Base-by-base conservation (phyloP, 2,797 vertebrate species). In the Chaetophractus vellerosus region DNA sequence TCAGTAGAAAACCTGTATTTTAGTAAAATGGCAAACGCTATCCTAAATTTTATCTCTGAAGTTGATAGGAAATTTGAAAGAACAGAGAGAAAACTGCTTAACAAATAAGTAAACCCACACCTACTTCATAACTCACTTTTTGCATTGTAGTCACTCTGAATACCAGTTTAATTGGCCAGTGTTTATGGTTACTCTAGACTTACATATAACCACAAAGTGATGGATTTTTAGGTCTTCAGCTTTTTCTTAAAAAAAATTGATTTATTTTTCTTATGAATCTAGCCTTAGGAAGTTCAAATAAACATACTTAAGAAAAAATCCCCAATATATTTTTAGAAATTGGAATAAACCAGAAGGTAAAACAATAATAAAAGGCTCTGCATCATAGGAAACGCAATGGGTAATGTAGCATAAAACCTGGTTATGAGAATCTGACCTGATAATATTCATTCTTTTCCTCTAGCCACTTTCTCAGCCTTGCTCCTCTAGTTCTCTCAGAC, bases 401-500 rank as follows among this genome's bases (percentile, higher is more conserved):
- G 89, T 96, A 97, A 96, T 96, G 96, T 66, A 84, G 91, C 96
- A 95, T 93, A 93, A 97, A 97, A 81, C 76, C 63, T 91, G 78
- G 86, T 81, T 96, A 90, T 86, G 69, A 91, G 93, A 88, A 81
- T 91, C 89, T 96, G 91, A 96, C 92, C 94, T 76, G 87, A 90
- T 93, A 89, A 94, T 91, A 93, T 75, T 93, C 80, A 63, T 84
- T 95, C 90, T 96, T 96, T 90, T 78, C 45, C 76, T 95, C 24
- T 66, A 91, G 92, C 66, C 88, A 72, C 93, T 82, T 91, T 96
- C 88, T 93, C 69, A 94, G 91, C 76, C 85, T 83, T 12, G 61
- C 21, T 38, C 41, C 66, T 86, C 28, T 31, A 19, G 72, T 18
- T 85, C 63, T 41, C 48, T 85, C 78, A 61, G 68, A 90, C 95